phyloP scores from a whole-genome alignment of 2,113 vertebrate species.

The Gallinago undulata region DNA sequence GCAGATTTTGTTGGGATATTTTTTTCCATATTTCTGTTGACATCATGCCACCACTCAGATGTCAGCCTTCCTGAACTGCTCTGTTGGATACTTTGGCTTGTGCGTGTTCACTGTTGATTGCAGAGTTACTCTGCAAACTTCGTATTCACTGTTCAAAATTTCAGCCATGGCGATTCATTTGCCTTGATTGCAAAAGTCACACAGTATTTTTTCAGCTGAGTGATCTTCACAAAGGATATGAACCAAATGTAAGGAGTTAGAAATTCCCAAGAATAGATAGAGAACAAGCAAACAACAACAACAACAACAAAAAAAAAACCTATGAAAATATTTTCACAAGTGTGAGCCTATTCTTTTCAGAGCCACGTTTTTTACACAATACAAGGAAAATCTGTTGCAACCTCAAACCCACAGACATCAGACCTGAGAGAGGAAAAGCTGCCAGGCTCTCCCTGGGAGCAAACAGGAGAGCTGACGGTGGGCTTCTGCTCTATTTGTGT shows the following conservation, averaged over 20 bases:
- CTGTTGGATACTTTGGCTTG: neutral
- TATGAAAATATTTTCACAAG: neutral
- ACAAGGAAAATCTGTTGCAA: neutral
- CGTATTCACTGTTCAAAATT: neutral
- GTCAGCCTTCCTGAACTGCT: neutral
- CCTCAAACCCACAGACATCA: neutral
- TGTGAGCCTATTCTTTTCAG: neutral
- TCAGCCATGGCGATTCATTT: neutral
- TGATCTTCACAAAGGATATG: neutral
- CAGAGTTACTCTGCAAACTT: neutral
- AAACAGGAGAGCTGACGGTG: accelerated
- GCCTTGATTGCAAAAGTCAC: neutral
- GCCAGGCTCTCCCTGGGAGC: neutral
- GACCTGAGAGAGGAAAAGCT: neutral
- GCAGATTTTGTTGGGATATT: neutral
- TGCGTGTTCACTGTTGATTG: neutral
- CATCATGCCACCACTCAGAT: neutral
- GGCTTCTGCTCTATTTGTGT: neutral
- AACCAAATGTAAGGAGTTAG: neutral
- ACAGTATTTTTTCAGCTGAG: neutral
- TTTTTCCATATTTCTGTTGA: neutral
- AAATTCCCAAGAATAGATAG: neutral
- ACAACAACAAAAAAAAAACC: neutral
- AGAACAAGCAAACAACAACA: neutral
- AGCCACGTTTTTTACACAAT: neutral